Base-by-base conservation (phyloP, 1,140 invertebrate genomes). In the Lepidurus arcticus region DNA sequence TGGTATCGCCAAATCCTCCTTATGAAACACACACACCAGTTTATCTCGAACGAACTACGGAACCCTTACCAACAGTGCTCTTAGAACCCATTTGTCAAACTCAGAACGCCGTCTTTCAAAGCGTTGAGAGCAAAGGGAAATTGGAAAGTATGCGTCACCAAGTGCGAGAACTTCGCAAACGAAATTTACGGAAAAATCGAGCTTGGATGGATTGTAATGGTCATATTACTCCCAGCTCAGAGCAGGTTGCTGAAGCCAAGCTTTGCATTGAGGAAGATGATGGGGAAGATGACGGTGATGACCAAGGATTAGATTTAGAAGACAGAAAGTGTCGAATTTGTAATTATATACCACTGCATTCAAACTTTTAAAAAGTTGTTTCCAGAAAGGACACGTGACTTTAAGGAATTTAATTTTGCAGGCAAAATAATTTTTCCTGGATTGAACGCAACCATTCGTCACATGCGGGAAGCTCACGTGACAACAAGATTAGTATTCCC, bases 401-500 rank as follows among this genome's bases (percentile, higher is more conserved):
- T 65, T 34, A 34, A 34, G 34, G 34, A 4, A 0, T 34, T 34
- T 34, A 34, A 34, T 34, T 34, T 34, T 34, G 2, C 34, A 65
- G 53, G 53, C 13, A 65, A 65, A 21, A 21, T 65, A 13, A 21
- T 65, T 65, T 65, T 65, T 16, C 8, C 53, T 9, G 53, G 53
- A 13, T 16, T 65, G 53, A 65, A 16, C 21, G 53, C 53, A 65
- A 65, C 53, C 16, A 65, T 65, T 13, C 53, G 53, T 16, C 53
- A 65, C 53, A 65, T 65, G 53, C 53, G 53, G 21, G 53, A 65
- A 65, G 53, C 53, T 9, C 53, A 65, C 53, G n/a, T 65, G 53
- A 65, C 53, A 13, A 65, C 53, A 13, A 9, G 53, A 21, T 21
- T 65, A 13, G 53, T 65, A 65, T 65, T 65, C 53, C 53, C 53